Conservation (phyloP, 2,888 invertebrate species). For the Stenoptilia bipunctidactyla region DNA sequence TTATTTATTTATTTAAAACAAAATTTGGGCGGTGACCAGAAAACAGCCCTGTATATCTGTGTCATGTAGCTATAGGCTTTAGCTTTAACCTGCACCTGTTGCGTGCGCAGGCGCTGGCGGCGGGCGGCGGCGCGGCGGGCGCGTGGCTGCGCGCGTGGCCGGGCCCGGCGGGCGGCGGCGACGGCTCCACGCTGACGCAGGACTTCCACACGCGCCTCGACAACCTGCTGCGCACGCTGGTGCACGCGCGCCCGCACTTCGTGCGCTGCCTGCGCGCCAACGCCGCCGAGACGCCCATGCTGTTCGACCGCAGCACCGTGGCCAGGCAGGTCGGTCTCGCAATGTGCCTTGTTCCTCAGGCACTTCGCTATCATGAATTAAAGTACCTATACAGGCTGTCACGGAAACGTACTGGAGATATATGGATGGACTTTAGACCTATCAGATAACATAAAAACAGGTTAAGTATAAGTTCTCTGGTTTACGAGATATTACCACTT, state of each 20-base stretch:
- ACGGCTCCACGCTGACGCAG: conserved; percentile 86
- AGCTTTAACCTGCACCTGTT: conserved; percentile 94
- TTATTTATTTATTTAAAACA: too few relatives aligned
- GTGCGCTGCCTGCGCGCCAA: conserved; percentile 94
- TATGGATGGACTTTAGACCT: too few relatives aligned
- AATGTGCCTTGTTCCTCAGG: too few relatives aligned
- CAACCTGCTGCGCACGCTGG: conserved; percentile 89
- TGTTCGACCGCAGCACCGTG: conserved; percentile 87
- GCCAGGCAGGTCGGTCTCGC: conserved; percentile 79
- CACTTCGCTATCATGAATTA: too few relatives aligned
- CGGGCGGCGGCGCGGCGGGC: conserved; percentile 71
- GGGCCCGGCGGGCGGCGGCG: conserved; percentile 79
- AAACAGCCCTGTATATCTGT: too few relatives aligned
- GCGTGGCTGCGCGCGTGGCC: conserved; percentile 89
- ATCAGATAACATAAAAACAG: too few relatives aligned
- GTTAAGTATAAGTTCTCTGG: too few relatives aligned
- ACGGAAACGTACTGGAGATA: too few relatives aligned
- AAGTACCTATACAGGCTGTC: too few relatives aligned
- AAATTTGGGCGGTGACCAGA: too few relatives aligned
- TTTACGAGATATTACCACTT: too few relatives aligned
- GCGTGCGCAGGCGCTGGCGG: conserved; percentile 76
- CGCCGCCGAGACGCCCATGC: conserved; percentile 82
- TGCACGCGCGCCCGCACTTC: conserved; percentile 95
- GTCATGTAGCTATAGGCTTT: too few relatives aligned
- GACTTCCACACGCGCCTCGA: conserved; percentile 96